Base-by-base conservation (phyloP, 2,888 invertebrate species). In the Oxycera nigricornis region DNA sequence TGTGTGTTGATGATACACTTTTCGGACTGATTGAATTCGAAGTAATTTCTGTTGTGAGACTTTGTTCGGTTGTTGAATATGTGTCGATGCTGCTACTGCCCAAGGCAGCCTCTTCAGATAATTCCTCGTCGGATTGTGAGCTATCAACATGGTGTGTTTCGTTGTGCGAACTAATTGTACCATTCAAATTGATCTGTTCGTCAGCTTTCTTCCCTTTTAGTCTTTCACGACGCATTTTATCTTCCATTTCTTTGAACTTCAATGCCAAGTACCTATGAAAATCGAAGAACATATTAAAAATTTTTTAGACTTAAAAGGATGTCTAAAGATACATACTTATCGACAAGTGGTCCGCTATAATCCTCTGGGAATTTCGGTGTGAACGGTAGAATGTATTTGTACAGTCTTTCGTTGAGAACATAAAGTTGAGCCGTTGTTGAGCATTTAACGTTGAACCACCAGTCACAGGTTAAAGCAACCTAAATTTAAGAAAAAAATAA, bases 361-460 rank as follows among this genome's bases (percentile, higher is more conserved):
- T 95, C 95, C 83, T 95, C 95, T 0, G 95, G 95, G 81, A 95
- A 95, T 83, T 93, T 94, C 0, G 95, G 95, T 79, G 92, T 91
- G 79, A 94, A 90, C 2, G 95, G 95, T 78, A 95, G 83, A 77
- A 95, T 95, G 81, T 92, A 95, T 82, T 95, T 94, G 86, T 95
- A 95, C 2, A 95, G 89, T 76, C 95, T 89, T 84, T 95, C 95
- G 80, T 95, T 95, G 2, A 95, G 87, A 1, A 95, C 95, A 83
- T 95, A 95, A 0, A 94, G 88, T 83, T 95, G 95, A 0, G 93
- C 87, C 0, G 95, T 94, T 14, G 92, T 90, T 28, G 92, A 90
- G 83, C 95, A 95, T 80, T 92, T 91, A 0, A 95, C 95, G 82
- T 95, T 95, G 85, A 94, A 95, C 95, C 95, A 95, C 95, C 95